Base-by-base conservation (phyloP, 30 jellyfish, hydroid and myxozoan genomes). In the Aurelia aurita complex sp. Pacific region DNA sequence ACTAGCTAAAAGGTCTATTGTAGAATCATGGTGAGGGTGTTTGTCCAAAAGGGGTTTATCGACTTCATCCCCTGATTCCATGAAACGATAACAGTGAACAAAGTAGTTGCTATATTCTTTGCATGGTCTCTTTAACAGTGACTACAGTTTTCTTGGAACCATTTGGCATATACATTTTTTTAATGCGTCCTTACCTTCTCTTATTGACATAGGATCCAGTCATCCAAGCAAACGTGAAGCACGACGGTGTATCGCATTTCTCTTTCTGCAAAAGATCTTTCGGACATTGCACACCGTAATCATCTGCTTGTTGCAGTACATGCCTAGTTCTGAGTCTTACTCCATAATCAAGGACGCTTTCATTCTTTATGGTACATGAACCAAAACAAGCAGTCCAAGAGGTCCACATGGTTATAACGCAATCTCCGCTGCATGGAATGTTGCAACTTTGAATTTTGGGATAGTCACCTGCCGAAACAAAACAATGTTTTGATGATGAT, bases 361-460 rank as follows among this genome's bases (percentile, higher is more conserved):
- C 64, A 73, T 86, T 76, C 50, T 68, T 79, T 4, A 76, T 57
- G 0, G 95, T 59, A 51, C 95, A 86, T 14, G 57, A n/a, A n/a
- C 89, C 95, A 57, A 86, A 76, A 52, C 95, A 86, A 1, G 81
- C 65, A 55, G 86, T 86, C 95, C 95, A 86, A 53, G 50, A 13
- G 10, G 95, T 18, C 95, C 95, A 86, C 9, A 57, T 76, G 59
- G 82, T 63, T 11, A 63, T 33, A 8, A 86, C 74, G 64, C 95
- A 86, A 61, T 86, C 95, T 1, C 85, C 89, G 14, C 53, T 55
- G 59, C 95, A 86, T 57, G 85, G 87, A 34, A 68, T 69, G 33
- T 43, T 66, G 83, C 95, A 86, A 16, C 23, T 67, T 50, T 50
- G 38, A 35, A 59, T 79, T 19, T 43, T 53, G 16, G 81, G 67